Evolutionary conservation across 1,140 invertebrate species (phyloP).

Genomic region (Psilanteris sp.): DNA sequence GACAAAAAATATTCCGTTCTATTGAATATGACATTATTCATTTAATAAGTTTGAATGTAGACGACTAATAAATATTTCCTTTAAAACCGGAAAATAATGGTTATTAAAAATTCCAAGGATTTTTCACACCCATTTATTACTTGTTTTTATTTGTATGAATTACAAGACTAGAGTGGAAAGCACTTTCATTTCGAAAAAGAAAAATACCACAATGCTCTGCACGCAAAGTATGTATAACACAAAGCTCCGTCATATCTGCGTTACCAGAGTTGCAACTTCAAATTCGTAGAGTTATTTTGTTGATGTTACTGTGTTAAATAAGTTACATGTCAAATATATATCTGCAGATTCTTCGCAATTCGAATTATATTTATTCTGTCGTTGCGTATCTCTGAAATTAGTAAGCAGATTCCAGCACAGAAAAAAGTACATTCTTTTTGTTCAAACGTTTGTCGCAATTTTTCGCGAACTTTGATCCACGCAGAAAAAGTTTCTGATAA

Average conservation of each 20-base stretch:
- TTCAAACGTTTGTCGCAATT: constrained; percentile 34
- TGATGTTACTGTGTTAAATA: constrained; percentile 17
- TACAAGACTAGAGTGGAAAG: background rate
- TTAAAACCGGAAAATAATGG: too few species aligned
- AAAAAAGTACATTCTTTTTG: constrained; percentile 19
- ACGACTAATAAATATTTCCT: too few species aligned
- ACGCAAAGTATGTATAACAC: constrained; percentile 2
- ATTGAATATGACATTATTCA: too few species aligned
- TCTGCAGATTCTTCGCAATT: constrained; percentile 45
- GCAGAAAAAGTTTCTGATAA: constrained; percentile 1
- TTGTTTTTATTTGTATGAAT: constrained; percentile 5
- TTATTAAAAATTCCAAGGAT: constrained; percentile 6
- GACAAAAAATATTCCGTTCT: too few species aligned
- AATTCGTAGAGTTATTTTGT: constrained; percentile 10
- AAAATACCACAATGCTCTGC: constrained; percentile 1
- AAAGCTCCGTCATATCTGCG: background rate
- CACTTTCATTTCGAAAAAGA: background rate
- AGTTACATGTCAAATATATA: constrained; percentile 32
- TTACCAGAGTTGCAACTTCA: background rate
- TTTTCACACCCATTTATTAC: constrained; percentile 12
- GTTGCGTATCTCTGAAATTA: constrained; percentile 28
- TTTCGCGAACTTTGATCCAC: constrained; percentile 24
- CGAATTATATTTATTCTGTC: constrained; percentile 51
- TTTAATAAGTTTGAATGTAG: too few species aligned
- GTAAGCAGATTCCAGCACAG: constrained; percentile 34